These are phyloP conservation scores for Prenolepis imparis DNA, from an alignment of 2,888 invertebrate species.

Conservation along the genomic window DNA sequence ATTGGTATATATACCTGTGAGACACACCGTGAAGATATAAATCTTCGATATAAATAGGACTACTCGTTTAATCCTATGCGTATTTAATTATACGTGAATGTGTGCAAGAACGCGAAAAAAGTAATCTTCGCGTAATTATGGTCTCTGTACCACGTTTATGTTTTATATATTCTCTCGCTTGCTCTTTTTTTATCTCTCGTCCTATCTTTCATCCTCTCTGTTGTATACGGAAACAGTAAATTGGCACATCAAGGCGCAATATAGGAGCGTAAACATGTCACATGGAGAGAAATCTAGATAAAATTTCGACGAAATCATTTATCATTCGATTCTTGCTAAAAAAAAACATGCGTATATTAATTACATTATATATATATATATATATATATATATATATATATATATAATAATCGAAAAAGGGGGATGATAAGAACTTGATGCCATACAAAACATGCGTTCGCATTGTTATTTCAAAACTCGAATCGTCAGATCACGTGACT, in stretches of 20 bases:
- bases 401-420: conserved; percentile 15
- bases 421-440: conserved; percentile 32
- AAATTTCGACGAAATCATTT: conserved; percentile 14
- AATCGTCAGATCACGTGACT: conserved; percentile 17
- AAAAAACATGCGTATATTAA: conserved; percentile 30
- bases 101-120: conserved; percentile 62
- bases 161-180: conserved; percentile 38
- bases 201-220: conserved; percentile 37
- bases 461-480: background rate
- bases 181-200: conserved; percentile 39
- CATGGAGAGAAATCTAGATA: conserved; percentile 34
- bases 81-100: conserved; percentile 62
- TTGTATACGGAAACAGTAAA: conserved; percentile 65
- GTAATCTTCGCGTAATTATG: conserved; percentile 62
- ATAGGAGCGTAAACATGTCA: conserved; percentile 37
- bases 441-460: background rate
- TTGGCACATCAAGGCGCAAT: conserved; percentile 51
- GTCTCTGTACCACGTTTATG: conserved; percentile 53
- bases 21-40: conserved; percentile 62
- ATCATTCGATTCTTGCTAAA: conserved; percentile 24
- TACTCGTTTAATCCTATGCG: conserved; percentile 37
- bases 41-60: conserved; percentile 71
- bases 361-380: conserved; percentile 31
- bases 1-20: conserved; percentile 63
- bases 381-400: conserved; percentile 11